These are phyloP conservation scores for Caracal caracal DNA, from an alignment of 2,113 vertebrate genomes.

Conservation along the genomic window DNA sequence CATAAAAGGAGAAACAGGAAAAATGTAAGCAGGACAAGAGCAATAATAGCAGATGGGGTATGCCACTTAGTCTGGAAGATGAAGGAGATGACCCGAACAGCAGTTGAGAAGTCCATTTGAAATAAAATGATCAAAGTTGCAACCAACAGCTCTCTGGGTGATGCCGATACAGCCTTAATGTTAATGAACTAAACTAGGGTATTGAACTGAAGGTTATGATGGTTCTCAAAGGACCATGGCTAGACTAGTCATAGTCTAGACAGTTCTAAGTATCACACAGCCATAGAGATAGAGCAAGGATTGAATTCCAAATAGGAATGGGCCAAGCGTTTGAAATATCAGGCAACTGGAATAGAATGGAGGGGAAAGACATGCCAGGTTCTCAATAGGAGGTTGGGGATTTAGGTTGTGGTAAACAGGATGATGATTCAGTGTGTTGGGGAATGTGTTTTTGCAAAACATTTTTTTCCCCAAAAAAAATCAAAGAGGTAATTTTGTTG, in stretches of 20 bases:
- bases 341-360: not conserved
- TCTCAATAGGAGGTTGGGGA: not conserved
- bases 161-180: not conserved
- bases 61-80: not conserved
- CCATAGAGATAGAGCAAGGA: not conserved
- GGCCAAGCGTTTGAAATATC: not conserved
- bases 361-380: not conserved
- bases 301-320: not conserved
- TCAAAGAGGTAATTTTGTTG: not conserved
- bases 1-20: conserved; percentile 17
- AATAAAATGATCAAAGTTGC: not conserved
- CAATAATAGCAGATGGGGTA: not conserved
- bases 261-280: not conserved
- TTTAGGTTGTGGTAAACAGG: not conserved
- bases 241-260: not conserved
- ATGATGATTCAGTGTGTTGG: not conserved
- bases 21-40: not conserved
- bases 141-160: not conserved
- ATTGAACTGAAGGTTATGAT: not conserved
- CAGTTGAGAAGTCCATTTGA: not conserved
- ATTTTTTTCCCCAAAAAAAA: not conserved
- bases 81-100: not conserved
- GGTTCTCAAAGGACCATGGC: not conserved
- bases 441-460: not conserved
- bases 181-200: not conserved